Evolutionary conservation across 2,797 vertebrate species (phyloP), one percentile per base, ranked within the genome.

Genomic region (Parotocinclus haroldoi): DNA sequence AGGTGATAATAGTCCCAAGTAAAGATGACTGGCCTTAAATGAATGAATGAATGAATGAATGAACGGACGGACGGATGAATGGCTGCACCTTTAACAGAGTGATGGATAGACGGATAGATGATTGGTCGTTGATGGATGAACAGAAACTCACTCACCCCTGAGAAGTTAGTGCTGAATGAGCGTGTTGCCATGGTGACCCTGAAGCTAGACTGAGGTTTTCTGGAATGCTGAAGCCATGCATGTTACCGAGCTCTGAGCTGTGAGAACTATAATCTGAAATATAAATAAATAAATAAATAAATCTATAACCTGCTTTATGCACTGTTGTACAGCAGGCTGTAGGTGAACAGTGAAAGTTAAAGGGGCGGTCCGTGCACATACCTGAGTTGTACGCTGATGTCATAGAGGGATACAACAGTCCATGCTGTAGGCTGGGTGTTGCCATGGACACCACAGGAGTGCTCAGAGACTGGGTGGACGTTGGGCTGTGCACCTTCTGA

Each of bases 401-500:
- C 89, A 95, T 92, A 63, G 91, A 82, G 0, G 93, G 91, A 75
- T 96, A 98, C 44, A 90, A 87, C 56, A 96, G 81, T 44, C 92
- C 92, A 82, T 96, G 95, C 0, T 91, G 84, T 83, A 97, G 82
- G 75, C 94, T 96, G 13, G 95, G 94, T 14, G 95, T 97, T 55
- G 89, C 89, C 81, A 96, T 92, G 10, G 95, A 96, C 76, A 98
- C 94, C 76, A 96, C 93, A 0, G 95, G 96, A 5, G 96, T 96
- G 77, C 91, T 92, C 19, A 96, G 86, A 61, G 92, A 80, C 69
- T 96, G 94, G 52, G 85, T 85, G 76, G 94, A 91, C 83, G 93
- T 92, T 74, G 91, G 92, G 77, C 88, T 91, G 80, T 84, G 93
- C 83, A 92, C 90, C 86, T 93, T 91, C 64, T 95, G 92, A 78